These are phyloP conservation scores for Lycorma delicatula DNA, from an alignment of 1,140 invertebrate genomes.

Conservation along the genomic window DNA sequence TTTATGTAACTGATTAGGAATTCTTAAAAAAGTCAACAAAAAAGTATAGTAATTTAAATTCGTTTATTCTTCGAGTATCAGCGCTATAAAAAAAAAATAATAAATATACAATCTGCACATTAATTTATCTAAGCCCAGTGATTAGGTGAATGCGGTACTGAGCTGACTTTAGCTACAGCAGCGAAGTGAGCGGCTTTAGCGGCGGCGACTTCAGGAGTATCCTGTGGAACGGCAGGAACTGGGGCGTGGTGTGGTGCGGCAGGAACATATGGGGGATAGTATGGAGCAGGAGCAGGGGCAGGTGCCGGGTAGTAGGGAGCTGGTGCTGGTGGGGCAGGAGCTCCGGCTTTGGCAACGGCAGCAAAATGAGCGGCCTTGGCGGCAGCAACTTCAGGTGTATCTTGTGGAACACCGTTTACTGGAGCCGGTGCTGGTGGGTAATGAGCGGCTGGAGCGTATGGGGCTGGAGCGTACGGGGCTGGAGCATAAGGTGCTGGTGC, in stretches of 20 bases:
- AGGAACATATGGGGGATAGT: slow-evolving; percentile 11
- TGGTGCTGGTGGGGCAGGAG: slow-evolving; percentile 17
- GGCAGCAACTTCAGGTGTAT: slow-evolving; percentile 25
- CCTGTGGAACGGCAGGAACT: slow-evolving; percentile 29
- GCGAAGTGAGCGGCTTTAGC: slow-evolving; percentile 30
- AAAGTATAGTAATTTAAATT: neutral
- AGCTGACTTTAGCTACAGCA: neutral
- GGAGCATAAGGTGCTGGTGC: slow-evolving; percentile 22
- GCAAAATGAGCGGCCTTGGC: slow-evolving; percentile 29
- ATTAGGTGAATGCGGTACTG: neutral
- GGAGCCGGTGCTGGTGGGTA: slow-evolving; percentile 18
- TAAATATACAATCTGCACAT: neutral
- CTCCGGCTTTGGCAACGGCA: slow-evolving; percentile 25
- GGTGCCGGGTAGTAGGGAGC: slow-evolving; percentile 28
- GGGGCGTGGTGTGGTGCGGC: neutral
- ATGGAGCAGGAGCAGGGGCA: neutral
- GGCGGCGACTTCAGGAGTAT: slow-evolving; percentile 25
- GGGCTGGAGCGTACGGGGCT: neutral
- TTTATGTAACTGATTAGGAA: too few relatives aligned
- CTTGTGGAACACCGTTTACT: slow-evolving; percentile 27
- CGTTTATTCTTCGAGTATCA: slow-evolving; percentile 4
- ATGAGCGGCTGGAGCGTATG: neutral
- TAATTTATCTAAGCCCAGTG: neutral
- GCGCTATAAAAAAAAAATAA: neutral
- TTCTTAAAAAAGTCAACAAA: too few relatives aligned